Base-by-base conservation (phyloP, 2,113 vertebrate species). In the Dolichallabes microphthalmus region DNA sequence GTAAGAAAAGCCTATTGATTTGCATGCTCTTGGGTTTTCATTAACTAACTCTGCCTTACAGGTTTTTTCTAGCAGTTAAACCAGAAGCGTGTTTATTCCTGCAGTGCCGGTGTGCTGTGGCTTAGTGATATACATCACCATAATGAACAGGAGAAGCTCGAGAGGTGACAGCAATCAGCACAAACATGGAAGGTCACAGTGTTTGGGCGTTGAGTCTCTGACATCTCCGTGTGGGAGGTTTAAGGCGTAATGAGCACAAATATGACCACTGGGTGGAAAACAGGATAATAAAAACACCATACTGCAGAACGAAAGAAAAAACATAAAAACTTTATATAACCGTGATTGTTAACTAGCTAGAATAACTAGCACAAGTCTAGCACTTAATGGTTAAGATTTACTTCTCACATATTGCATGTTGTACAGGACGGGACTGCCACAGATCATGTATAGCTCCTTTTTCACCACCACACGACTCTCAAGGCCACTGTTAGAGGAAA, bases 91-190 rank as follows among this genome's bases (percentile, higher is more conserved):
- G 27, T 73, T 39, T 73, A 61, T 58, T 17, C 45, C 15, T 58
- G 22, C 4, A n/a, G 4, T 0, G 12, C 22, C 14, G 19, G 63
- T 58, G 58, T 55, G 58, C 27, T 71, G 25, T 60, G 39, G 50
- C 50, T 85, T 60, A 82, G 86, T 87, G 82, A 84, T 80, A 80
- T 84, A 74, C 68, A 87, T 84, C 60, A 84, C 82, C 50, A 15
- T 68, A 68, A 39, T 69, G 64, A 57, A 69, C 50, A 64, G 19
- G 17, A 82, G 30, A 82, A 22, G 19, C n/a, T 20, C 14, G 27
- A 53, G n/a, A 75, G 80, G 17, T 39, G 69, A 66, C 74, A 77
- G 81, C 66, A 87, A 87, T 87, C 82, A 87, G 82, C 86, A 57
- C 82, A 50, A n/a, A 69, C 64, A 69, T 8, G 19, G 73, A 76